These are phyloP conservation scores for Sebastes glaucus DNA, from an alignment of 2,797 vertebrate genomes.

Conservation along the genomic window DNA sequence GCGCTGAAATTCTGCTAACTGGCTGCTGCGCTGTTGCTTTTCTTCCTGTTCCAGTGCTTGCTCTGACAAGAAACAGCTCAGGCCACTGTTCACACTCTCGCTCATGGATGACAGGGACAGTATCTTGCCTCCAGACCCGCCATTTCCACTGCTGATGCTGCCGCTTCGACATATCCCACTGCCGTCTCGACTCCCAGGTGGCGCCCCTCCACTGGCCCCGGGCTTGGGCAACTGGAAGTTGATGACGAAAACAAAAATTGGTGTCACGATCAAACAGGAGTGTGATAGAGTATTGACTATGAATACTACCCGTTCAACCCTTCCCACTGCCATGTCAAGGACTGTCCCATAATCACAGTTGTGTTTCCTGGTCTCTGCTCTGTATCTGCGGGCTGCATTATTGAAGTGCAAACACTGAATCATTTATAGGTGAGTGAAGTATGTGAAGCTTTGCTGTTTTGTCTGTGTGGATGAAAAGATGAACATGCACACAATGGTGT, in stretches of 20 bases:
- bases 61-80: slow-evolving; percentile 88
- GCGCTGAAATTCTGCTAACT: slow-evolving; percentile 85
- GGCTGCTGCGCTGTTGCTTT: slow-evolving; percentile 77
- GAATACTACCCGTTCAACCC: neutral
- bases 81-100: slow-evolving; percentile 89
- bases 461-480: neutral
- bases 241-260: slow-evolving; percentile 60
- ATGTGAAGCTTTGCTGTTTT: neutral
- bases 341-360: neutral
- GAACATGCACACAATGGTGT: neutral
- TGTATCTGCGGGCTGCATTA: slow-evolving; percentile 13
- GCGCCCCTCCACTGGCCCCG: slow-evolving; percentile 33
- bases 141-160: slow-evolving; percentile 71
- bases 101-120: slow-evolving; percentile 91
- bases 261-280: neutral
- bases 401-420: slow-evolving; percentile 18
- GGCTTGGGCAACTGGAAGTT: slow-evolving; percentile 76
- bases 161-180: slow-evolving; percentile 69
- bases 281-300: neutral
- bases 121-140: slow-evolving; percentile 77
- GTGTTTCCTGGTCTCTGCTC: neutral
- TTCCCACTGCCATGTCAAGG: neutral
- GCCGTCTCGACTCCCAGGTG: slow-evolving; percentile 59
- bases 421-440: slow-evolving; percentile 3
- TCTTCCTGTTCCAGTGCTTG: slow-evolving; percentile 88